Evolutionary conservation across 2,888 invertebrate genomes (phyloP).

Genomic region (Melieria crassipennis): DNA sequence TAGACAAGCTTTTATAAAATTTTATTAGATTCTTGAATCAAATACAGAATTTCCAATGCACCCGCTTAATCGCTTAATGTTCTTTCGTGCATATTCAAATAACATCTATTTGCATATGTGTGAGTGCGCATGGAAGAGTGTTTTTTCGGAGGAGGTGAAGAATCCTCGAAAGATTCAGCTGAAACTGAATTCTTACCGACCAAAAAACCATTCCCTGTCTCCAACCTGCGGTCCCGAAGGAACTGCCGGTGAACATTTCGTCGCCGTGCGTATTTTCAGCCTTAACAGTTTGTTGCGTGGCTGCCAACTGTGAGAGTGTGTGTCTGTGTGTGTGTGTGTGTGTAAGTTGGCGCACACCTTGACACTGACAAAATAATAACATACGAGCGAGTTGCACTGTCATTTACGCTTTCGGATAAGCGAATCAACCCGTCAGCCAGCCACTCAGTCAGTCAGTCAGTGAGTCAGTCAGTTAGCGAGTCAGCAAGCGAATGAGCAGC

Average conservation of each 20-base stretch:
- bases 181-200: not conserved
- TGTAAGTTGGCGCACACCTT: not conserved
- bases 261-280: not conserved
- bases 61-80: not conserved
- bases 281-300: no score
- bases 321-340: not conserved
- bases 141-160: not conserved
- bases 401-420: constrained; percentile 25
- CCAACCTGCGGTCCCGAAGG: no score
- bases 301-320: not conserved
- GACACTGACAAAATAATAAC: constrained; percentile 14
- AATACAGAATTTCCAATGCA: not conserved
- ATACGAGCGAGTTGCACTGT: constrained; percentile 14
- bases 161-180: not conserved
- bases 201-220: not conserved
- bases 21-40: not conserved
- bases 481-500: no score
- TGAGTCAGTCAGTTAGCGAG: no score
- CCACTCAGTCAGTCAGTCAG: no score
- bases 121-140: no score
- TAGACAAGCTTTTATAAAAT: no score
- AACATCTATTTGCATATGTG: not conserved
- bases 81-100: not conserved
- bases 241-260: not conserved
- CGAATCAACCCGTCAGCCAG: not conserved